Conservation (phyloP, 2,113 vertebrate species). For the Heterochromis multidens region DNA sequence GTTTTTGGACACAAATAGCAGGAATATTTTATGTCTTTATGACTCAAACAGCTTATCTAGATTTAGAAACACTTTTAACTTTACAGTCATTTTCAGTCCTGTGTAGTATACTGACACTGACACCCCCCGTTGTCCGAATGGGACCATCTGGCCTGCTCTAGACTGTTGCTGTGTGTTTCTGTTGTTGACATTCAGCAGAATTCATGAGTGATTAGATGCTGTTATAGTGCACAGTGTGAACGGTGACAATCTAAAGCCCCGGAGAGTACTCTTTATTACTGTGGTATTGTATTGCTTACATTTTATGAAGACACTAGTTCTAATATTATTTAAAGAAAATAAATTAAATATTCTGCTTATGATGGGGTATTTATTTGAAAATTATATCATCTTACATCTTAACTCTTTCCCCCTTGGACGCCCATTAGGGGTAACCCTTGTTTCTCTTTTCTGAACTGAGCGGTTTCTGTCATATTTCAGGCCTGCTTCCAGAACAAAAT, state of each 20-base stretch:
- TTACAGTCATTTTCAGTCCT: no score
- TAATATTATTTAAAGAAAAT: background rate
- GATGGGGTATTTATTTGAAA: background rate
- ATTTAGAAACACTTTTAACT: background rate
- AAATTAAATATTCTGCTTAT: background rate
- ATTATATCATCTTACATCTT: background rate
- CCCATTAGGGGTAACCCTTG: background rate
- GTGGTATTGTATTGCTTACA: background rate
- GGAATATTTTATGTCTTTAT: background rate
- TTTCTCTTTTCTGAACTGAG: background rate
- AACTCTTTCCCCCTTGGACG: background rate
- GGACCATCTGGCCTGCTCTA: rapidly evolving
- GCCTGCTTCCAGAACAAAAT: no score
- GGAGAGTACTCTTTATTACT: background rate
- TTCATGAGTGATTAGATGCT: background rate
- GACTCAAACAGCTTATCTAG: background rate
- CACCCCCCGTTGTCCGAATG: background rate
- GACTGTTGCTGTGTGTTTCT: background rate
- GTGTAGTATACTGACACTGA: no score
- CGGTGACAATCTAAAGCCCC: background rate
- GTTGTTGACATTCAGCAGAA: background rate
- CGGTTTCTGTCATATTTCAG: no score
- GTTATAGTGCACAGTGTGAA: background rate
- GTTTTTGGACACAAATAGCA: background rate
- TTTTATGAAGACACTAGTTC: background rate